phyloP scores from a whole-genome alignment of 2,888 invertebrate species.

The Idaea dimidiata region DNA sequence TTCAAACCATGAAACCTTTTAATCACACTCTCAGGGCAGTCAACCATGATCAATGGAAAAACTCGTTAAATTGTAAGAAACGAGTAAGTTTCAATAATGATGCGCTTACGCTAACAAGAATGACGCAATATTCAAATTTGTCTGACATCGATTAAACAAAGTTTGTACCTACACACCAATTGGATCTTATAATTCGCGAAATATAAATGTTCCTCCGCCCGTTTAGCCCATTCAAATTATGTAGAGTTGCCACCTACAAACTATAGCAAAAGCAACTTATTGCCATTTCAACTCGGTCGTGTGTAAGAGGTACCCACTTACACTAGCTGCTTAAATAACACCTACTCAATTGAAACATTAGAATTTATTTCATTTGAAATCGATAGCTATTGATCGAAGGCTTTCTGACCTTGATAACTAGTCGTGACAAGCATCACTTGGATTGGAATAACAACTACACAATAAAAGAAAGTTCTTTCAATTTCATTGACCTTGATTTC shows the following conservation, averaged over 20 bases:
- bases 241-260: conserved; percentile 19
- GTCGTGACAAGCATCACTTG: conserved; percentile 28
- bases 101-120: conserved; percentile 33
- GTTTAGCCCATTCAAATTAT: conserved; percentile 18
- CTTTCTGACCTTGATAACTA: conserved; percentile 43
- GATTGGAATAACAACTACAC: conserved; percentile 35
- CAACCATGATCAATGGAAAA: no score
- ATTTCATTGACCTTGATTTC: conserved; percentile 64
- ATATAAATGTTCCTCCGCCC: conserved; percentile 27
- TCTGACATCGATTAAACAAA: conserved; percentile 35
- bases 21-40: no score
- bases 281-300: not conserved
- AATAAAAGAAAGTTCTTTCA: conserved; percentile 60
- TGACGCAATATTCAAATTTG: conserved; percentile 51
- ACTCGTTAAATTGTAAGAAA: not conserved
- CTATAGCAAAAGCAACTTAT: conserved; percentile 1
- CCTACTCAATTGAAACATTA: conserved; percentile 1
- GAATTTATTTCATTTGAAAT: conserved; percentile 20
- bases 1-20: no score
- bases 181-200: conserved; percentile 27
- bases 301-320: not conserved
- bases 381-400: conserved; percentile 27
- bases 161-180: conserved; percentile 31
- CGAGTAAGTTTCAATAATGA: conserved; percentile 37
- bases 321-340: not conserved